Conservation (phyloP, 2,888 invertebrate genomes). For the Sarcophaga caerulescens region DNA sequence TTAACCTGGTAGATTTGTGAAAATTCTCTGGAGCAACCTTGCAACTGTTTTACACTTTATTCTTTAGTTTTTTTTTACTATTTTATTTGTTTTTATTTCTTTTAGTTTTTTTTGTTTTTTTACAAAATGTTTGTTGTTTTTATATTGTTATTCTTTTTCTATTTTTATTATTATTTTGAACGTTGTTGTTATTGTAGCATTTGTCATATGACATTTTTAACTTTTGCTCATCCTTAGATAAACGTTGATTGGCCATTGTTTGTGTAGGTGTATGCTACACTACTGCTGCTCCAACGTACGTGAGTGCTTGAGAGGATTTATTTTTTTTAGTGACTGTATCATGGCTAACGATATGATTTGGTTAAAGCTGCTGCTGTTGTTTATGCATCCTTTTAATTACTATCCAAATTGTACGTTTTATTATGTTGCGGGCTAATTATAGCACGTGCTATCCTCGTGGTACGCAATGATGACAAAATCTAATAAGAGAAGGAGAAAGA, state of each 20-base stretch:
- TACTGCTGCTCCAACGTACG: slow-evolving; percentile 15
- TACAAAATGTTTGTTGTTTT: slow-evolving; percentile 16
- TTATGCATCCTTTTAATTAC: not conserved
- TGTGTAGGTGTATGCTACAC: not conserved
- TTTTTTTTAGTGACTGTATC: slow-evolving; percentile 4
- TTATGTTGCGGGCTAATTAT: slow-evolving; percentile 12
- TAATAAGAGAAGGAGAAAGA: slow-evolving; percentile 25
- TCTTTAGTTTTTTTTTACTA: not conserved
- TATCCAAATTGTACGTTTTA: not conserved
- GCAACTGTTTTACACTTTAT: slow-evolving; percentile 1
- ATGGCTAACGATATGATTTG: not conserved
- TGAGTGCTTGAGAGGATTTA: not conserved
- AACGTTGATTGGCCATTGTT: slow-evolving; percentile 52
- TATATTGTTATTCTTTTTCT: slow-evolving; percentile 17
- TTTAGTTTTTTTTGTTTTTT: not conserved
- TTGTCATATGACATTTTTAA: slow-evolving; percentile 38
- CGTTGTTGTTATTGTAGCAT: slow-evolving; percentile 13
- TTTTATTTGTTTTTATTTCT: not conserved
- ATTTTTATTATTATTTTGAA: slow-evolving; percentile 18
- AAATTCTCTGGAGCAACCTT: not conserved
- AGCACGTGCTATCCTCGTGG: slow-evolving; percentile 25
- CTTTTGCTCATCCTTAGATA: slow-evolving; percentile 17
- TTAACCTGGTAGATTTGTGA: not conserved
- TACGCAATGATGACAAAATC: slow-evolving; percentile 12
- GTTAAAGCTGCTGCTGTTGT: slow-evolving; percentile 4